Conservation (phyloP, 2,113 vertebrate genomes). For the Deroptyus accipitrinus region DNA sequence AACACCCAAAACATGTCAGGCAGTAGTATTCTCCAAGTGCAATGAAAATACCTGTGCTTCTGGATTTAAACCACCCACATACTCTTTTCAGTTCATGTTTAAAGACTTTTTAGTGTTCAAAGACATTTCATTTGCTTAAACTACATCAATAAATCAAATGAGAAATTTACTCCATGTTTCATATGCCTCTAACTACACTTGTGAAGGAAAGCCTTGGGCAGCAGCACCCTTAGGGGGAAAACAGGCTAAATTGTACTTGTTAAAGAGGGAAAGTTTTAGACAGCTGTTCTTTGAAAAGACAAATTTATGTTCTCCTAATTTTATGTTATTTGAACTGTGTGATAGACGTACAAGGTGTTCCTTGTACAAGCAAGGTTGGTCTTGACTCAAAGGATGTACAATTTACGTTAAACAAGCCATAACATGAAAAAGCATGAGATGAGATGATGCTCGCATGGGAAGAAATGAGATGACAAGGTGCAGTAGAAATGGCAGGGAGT, state of each 20-base stretch:
- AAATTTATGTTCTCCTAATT: not conserved
- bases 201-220: not conserved
- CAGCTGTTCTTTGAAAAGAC: not conserved
- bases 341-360: not conserved
- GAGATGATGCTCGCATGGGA: not conserved
- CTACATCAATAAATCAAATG: not conserved
- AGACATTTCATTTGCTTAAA: not conserved
- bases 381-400: conserved; percentile 5
- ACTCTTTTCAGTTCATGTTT: not conserved
- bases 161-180: not conserved
- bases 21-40: not conserved
- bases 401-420: not conserved
- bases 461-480: not conserved
- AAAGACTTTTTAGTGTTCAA: not conserved
- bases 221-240: not conserved
- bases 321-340: not conserved
- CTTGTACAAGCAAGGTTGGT: not conserved
- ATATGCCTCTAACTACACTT: not conserved
- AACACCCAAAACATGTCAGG: not conserved
- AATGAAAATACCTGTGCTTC: not conserved
- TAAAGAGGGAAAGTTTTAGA: not conserved
- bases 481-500: not conserved
- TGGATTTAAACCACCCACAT: not conserved
- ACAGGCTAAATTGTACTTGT: not conserved
- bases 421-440: not conserved